These are phyloP conservation scores for Triplophysa tibetana DNA, from an alignment of 2,113 vertebrate genomes.

Conservation along the genomic window DNA sequence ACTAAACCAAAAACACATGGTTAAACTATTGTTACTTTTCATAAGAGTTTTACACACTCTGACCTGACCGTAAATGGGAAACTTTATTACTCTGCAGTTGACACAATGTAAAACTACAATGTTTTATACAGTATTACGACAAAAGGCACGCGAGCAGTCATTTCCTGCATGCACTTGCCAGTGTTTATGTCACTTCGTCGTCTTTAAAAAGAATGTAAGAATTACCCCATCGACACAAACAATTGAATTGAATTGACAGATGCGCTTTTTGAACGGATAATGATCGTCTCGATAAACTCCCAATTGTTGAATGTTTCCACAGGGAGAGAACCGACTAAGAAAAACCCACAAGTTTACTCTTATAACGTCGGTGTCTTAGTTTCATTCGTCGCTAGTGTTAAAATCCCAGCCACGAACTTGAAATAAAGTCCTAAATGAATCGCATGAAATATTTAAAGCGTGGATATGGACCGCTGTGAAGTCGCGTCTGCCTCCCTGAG, in stretches of 20 bases:
- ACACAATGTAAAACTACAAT: background rate
- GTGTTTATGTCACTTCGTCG: background rate
- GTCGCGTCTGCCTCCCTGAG: background rate
- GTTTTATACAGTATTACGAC: background rate
- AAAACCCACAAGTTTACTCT: background rate
- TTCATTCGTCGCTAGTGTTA: background rate
- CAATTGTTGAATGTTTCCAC: background rate
- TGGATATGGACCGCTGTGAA: background rate
- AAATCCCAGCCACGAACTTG: background rate
- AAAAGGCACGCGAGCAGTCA: background rate
- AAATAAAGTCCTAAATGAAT: background rate
- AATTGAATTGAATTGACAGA: background rate
- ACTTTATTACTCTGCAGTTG: background rate
- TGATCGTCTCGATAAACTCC: background rate
- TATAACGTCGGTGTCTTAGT: background rate
- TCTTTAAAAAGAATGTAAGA: background rate
- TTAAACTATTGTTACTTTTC: too few relatives aligned
- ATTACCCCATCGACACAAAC: background rate
- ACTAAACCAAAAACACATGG: too few relatives aligned
- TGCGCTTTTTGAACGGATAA: too few relatives aligned
- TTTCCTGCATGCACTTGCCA: slow-evolving; percentile 3
- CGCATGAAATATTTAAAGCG: background rate
- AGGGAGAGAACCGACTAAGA: background rate
- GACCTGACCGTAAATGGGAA: background rate
- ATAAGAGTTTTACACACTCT: too few relatives aligned